Evolutionary conservation across 2,888 invertebrate genomes (phyloP).

Genomic region (Caenorhabditis doughertyi): DNA sequence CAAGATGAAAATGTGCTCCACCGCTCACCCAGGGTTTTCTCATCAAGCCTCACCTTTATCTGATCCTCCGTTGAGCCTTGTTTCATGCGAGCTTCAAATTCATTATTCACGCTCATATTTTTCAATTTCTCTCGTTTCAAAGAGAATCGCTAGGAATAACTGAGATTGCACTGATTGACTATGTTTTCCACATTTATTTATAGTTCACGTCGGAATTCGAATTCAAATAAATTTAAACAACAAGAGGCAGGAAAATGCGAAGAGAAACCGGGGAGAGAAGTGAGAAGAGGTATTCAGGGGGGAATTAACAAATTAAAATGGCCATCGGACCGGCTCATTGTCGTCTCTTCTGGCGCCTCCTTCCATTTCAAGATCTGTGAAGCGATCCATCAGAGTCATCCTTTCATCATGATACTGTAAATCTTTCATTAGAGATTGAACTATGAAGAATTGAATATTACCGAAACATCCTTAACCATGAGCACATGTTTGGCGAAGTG

Average conservation of each 20-base stretch:
- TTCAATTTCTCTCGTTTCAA: slow-evolving; percentile 7
- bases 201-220: no score
- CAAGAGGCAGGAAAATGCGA: no score
- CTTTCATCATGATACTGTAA: slow-evolving; percentile 45
- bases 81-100: slow-evolving; percentile 45
- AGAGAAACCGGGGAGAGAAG: not conserved
- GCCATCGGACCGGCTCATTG: slow-evolving; percentile 18
- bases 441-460: no score
- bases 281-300: not conserved
- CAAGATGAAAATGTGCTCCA: not conserved
- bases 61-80: slow-evolving; percentile 42
- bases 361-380: not conserved
- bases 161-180: no score
- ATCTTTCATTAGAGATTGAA: no score
- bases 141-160: no score
- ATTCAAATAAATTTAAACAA: no score
- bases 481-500: slow-evolving; percentile 25
- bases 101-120: slow-evolving; percentile 37
- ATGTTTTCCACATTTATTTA: no score
- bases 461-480: slow-evolving; percentile 22
- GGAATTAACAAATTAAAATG: not conserved
- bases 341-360: not conserved
- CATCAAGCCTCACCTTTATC: slow-evolving; percentile 27
- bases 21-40: not conserved
- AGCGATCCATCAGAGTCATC: slow-evolving; percentile 20